phyloP scores from a whole-genome alignment of 2,113 vertebrate genomes.

The Sitta europaea region DNA sequence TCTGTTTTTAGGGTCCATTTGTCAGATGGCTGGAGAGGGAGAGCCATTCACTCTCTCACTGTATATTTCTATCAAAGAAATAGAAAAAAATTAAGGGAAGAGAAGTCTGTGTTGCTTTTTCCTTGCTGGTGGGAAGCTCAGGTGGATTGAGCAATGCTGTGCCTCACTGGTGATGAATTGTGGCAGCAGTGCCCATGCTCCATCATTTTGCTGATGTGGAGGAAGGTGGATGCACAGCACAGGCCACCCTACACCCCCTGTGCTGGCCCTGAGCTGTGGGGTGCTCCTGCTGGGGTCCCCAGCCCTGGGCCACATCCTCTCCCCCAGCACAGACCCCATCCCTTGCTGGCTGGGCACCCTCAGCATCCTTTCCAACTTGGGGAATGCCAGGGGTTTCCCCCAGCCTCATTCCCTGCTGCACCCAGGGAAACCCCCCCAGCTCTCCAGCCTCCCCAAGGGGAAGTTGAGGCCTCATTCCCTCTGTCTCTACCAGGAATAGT shows the following conservation, averaged over 20 bases:
- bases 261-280: not conserved
- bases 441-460: not conserved
- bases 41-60: not conserved
- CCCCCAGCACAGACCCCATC: not conserved
- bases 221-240: not conserved
- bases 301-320: not conserved
- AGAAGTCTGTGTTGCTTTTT: not conserved
- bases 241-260: not conserved
- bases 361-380: not conserved
- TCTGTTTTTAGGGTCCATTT: conserved; percentile 38
- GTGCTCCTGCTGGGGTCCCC: not conserved
- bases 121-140: not conserved
- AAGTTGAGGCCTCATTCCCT: not conserved
- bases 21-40: conserved; percentile 3
- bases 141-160: not conserved
- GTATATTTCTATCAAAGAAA: not conserved
- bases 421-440: not conserved
- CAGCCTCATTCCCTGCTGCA: not conserved
- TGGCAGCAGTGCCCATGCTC: rapidly evolving
- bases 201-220: not conserved
- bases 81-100: not conserved
- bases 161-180: not conserved
- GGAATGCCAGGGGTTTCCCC: not conserved
- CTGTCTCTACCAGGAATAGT: rapidly evolving
- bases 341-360: rapidly evolving